Evolutionary conservation across 2,113 vertebrate species (phyloP).

Genomic region (Machaerirhynchus nigripectus): DNA sequence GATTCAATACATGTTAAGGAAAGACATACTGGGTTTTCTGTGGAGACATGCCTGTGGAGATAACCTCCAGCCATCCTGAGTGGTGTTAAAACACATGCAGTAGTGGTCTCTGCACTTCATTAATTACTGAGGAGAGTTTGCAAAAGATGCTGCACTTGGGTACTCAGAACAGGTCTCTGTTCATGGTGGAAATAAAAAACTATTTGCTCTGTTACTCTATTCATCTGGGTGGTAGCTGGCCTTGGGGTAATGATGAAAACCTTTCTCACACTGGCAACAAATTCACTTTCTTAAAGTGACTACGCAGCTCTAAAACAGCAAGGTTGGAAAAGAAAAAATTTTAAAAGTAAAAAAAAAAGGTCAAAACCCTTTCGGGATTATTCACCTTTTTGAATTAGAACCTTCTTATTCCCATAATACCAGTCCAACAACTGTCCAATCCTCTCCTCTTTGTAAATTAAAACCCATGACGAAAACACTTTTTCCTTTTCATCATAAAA

Average conservation of each 20-base stretch:
- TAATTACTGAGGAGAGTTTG: neutral
- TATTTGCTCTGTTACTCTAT: neutral
- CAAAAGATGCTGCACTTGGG: neutral
- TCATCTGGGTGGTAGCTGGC: neutral
- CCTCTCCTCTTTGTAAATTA: slow-evolving; percentile 8
- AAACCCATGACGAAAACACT: neutral
- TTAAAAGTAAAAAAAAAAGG: neutral
- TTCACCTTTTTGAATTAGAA: neutral
- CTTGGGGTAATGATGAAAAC: neutral
- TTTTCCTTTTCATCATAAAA: slow-evolving; percentile 33
- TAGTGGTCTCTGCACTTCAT: neutral
- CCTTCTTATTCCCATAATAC: neutral
- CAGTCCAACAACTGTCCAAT: neutral
- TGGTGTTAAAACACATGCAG: neutral
- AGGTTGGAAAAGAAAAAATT: neutral
- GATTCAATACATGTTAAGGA: neutral
- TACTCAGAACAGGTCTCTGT: neutral
- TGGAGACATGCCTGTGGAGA: neutral
- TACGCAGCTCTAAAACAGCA: neutral
- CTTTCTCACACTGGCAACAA: neutral
- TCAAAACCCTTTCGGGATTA: neutral
- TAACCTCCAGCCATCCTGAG: neutral
- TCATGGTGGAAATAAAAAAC: neutral
- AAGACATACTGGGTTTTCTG: neutral
- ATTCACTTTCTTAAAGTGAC: neutral